Conservation (phyloP, 2,113 vertebrate genomes). For the Polyodon spathula region DNA sequence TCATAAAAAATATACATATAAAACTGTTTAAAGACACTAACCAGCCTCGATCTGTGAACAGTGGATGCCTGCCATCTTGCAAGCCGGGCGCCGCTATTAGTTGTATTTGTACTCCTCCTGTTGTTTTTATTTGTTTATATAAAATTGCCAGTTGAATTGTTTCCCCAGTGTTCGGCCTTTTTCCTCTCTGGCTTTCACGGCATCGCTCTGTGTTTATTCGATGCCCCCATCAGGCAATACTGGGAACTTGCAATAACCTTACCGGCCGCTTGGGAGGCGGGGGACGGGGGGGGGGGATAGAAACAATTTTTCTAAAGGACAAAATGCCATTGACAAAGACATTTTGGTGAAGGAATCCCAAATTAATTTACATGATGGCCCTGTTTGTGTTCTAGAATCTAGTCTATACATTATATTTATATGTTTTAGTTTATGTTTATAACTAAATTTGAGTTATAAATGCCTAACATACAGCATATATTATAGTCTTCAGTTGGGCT, state of each 20-base stretch:
- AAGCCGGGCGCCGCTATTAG: slow-evolving; percentile 37
- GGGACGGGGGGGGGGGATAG: too few relatives aligned
- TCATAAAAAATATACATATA: slow-evolving; percentile 4
- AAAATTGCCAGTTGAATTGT: slow-evolving; percentile 41
- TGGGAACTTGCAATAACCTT: slow-evolving; percentile 8
- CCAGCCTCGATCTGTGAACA: slow-evolving; percentile 59
- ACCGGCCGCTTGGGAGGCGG: slow-evolving; percentile 10
- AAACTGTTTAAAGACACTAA: slow-evolving; percentile 32
- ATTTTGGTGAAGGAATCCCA: not conserved
- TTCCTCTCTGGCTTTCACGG: slow-evolving; percentile 41
- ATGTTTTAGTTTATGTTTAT: too few relatives aligned
- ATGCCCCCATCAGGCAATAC: slow-evolving; percentile 48
- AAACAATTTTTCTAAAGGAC: not conserved
- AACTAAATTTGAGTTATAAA: too few relatives aligned
- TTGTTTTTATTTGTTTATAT: slow-evolving; percentile 43
- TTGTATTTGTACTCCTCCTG: slow-evolving; percentile 25
- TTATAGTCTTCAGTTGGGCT: too few relatives aligned
- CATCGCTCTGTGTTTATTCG: slow-evolving; percentile 41
- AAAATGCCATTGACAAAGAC: not conserved
- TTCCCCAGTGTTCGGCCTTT: slow-evolving; percentile 55
- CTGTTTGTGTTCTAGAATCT: not conserved
- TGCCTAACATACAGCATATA: too few relatives aligned
- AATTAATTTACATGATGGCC: not conserved
- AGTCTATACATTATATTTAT: too few relatives aligned
- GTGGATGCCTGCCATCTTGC: slow-evolving; percentile 54